A percentile compares a stretch with the other conserved stretches of the same genome.
Evolutionary conservation across 2,113 vertebrate genomes (phyloP).

Genomic region (Calidris pygmaea): DNA sequence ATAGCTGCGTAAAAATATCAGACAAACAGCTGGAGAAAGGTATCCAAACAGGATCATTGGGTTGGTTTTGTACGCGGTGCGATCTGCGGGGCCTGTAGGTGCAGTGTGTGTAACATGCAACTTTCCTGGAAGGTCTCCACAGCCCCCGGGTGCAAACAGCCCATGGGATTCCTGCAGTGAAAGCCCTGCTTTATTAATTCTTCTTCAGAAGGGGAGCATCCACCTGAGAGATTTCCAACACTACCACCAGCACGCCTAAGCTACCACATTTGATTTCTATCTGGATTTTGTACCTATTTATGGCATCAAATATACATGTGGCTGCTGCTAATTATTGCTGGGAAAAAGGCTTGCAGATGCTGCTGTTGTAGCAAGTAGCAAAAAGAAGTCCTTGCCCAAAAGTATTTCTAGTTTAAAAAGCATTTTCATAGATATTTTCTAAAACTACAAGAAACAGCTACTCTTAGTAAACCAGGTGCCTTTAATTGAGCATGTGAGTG

Average conservation of each 20-base stretch:
- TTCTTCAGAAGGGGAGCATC: not conserved
- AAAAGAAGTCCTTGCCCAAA: not conserved
- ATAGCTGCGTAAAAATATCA: not conserved
- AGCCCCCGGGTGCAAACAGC: rapidly evolving
- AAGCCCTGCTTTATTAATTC: not conserved
- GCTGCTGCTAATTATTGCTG: not conserved
- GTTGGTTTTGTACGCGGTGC: not conserved
- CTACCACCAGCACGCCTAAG: not conserved
- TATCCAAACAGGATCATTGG: not conserved
- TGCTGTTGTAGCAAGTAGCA: not conserved
- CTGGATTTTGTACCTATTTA: not conserved
- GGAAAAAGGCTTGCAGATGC: not conserved
- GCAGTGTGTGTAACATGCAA: no score
- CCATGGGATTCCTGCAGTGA: not conserved
- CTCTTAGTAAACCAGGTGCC: not conserved
- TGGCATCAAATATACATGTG: not conserved
- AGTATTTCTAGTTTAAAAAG: not conserved
- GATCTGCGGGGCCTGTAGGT: not conserved
- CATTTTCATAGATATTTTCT: not conserved
- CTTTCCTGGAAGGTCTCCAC: not conserved
- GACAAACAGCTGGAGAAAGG: not conserved
- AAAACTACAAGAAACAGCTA: not conserved
- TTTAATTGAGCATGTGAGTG: not conserved
- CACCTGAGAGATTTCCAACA: not conserved
- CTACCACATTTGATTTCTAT: not conserved